Percentiles rank a stretch among this genome's conserved stretches.
phyloP scores from a whole-genome alignment of 2,888 invertebrate genomes.

The Hirtodrosophila trivittata region DNA sequence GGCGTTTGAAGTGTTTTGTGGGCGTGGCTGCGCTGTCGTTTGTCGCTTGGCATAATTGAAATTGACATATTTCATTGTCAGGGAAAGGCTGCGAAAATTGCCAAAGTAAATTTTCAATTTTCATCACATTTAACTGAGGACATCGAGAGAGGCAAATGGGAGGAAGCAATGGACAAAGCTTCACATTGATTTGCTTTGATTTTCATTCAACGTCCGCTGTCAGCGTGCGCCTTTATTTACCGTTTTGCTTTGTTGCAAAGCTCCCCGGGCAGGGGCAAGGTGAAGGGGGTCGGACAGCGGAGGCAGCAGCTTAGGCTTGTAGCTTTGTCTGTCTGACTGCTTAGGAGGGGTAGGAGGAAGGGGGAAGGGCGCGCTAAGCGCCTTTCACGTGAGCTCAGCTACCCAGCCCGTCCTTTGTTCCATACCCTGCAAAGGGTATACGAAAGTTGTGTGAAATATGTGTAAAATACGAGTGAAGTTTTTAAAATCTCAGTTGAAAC shows the following conservation, averaged over 20 bases:
- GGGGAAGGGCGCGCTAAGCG: slow-evolving; percentile 31
- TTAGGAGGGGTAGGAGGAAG: background rate
- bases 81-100: slow-evolving; percentile 62
- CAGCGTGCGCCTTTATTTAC: slow-evolving; percentile 66
- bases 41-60: slow-evolving; percentile 64
- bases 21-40: slow-evolving; percentile 12
- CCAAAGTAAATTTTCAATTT: slow-evolving; percentile 78
- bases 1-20: slow-evolving; percentile 1
- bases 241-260: slow-evolving; percentile 62
- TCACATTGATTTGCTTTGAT: slow-evolving; percentile 76
- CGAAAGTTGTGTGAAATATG: too few species aligned
- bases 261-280: slow-evolving; percentile 46
- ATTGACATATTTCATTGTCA: slow-evolving; percentile 76
- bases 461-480: too few species aligned
- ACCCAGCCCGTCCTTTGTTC: slow-evolving; percentile 24
- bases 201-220: slow-evolving; percentile 67
- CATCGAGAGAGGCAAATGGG: slow-evolving; percentile 2
- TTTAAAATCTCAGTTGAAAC: too few species aligned
- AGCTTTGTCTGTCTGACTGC: slow-evolving; percentile 50
- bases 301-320: slow-evolving; percentile 50
- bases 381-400: slow-evolving; percentile 47
- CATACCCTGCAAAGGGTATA: background rate
- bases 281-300: background rate
- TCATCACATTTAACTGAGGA: slow-evolving; percentile 50
- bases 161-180: slow-evolving; percentile 19